A percentile compares a stretch with the other conserved stretches of the same genome.
Evolutionary conservation across 1,140 invertebrate species (phyloP).

Genomic region (Bombus affinis): DNA sequence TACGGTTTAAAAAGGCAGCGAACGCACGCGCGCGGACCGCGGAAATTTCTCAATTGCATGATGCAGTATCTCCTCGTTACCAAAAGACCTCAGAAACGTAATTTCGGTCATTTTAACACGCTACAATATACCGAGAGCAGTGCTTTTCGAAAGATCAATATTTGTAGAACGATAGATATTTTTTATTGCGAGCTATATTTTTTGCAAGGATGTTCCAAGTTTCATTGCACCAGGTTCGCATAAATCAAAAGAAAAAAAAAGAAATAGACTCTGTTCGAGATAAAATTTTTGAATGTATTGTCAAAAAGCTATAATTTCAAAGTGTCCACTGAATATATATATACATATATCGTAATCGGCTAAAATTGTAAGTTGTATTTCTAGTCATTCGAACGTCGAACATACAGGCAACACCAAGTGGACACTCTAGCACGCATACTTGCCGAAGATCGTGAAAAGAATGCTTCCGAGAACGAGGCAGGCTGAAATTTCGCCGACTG

Average conservation of each 20-base stretch:
- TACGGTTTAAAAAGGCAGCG: not conserved
- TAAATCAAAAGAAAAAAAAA: not conserved
- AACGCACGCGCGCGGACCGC: not conserved
- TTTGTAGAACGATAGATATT: not conserved
- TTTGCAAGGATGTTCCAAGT: not conserved
- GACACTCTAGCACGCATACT: conserved; percentile 29
- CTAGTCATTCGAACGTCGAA: not conserved
- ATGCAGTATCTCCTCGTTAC: not conserved
- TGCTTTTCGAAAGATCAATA: not conserved
- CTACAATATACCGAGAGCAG: not conserved
- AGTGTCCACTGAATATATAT: too few relatives aligned
- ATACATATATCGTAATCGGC: not conserved
- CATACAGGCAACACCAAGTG: not conserved
- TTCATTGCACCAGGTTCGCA: not conserved
- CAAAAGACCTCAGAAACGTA: not conserved
- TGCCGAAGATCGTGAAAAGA: conserved; percentile 30
- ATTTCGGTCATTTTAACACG: not conserved
- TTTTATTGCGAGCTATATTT: not conserved
- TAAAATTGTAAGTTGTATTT: not conserved
- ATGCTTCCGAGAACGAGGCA: conserved; percentile 29
- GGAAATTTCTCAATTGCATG: not conserved
- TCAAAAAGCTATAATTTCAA: too few relatives aligned
- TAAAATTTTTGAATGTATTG: not conserved
- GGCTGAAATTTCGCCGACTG: conserved; percentile 40
- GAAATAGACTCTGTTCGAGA: not conserved